A percentile compares a stretch with the other conserved stretches of the same genome.
Evolutionary conservation across 2,888 invertebrate genomes (phyloP).

Genomic region (Tromatobia lineatoria): DNA sequence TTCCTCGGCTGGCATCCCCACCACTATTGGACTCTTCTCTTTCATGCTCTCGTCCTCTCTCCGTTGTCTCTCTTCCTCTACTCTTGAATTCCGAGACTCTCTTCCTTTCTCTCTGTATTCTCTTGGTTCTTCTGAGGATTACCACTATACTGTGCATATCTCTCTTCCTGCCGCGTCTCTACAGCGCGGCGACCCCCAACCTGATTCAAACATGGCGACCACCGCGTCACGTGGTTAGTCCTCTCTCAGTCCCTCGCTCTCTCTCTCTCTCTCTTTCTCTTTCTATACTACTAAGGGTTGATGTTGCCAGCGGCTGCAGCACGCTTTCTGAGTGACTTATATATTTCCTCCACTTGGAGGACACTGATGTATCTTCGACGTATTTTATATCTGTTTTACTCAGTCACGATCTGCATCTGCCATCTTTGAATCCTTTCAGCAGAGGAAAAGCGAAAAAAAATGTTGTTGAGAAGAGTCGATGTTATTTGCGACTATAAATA

Average conservation of each 20-base stretch:
- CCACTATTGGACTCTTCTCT: slow-evolving; percentile 63
- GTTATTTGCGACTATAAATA: too few species aligned
- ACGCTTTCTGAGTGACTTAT: slow-evolving; percentile 51
- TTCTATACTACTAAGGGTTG: slow-evolving; percentile 51
- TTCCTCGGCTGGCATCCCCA: slow-evolving; percentile 58
- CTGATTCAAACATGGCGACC: slow-evolving; percentile 80
- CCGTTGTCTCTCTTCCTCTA: slow-evolving; percentile 27
- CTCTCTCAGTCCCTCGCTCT: slow-evolving; percentile 40
- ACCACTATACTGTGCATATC: slow-evolving; percentile 39
- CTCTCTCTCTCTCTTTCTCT: slow-evolving; percentile 36
- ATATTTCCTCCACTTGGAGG: neutral
- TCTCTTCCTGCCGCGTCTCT: slow-evolving; percentile 31
- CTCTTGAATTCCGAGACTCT: neutral
- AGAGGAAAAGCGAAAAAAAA: too few species aligned
- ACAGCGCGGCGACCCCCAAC: slow-evolving; percentile 35
- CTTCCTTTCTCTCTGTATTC: neutral
- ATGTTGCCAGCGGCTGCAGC: slow-evolving; percentile 52
- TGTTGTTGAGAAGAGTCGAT: too few species aligned
- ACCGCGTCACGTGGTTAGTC: slow-evolving; percentile 75
- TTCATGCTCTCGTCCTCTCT: slow-evolving; percentile 29
- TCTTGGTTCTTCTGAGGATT: slow-evolving; percentile 60
- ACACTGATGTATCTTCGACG: slow-evolving; percentile 8
- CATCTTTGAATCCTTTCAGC: neutral
- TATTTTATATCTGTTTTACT: slow-evolving; percentile 27
- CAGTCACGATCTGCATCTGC: slow-evolving; percentile 14